Conservation (phyloP, 2,113 vertebrate species). For the Alethe diademata region DNA sequence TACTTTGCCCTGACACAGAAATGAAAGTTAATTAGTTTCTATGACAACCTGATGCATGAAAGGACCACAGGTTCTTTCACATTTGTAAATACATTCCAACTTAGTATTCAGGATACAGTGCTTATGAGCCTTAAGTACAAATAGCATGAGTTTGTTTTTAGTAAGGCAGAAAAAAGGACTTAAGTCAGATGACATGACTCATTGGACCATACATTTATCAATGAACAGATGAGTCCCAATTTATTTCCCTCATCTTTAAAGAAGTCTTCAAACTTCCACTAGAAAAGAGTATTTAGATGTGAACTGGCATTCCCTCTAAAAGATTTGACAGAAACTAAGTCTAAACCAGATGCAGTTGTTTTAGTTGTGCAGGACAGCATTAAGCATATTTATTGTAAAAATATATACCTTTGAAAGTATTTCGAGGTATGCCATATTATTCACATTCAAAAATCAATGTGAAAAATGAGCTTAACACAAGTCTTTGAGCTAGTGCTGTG, state of each 20-base stretch:
- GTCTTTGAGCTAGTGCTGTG: neutral
- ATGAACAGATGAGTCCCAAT: conserved; percentile 39
- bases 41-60: conserved; percentile 77
- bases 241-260: conserved; percentile 17
- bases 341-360: neutral
- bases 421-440: neutral
- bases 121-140: conserved; percentile 68
- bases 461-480: neutral
- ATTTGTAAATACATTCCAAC: conserved; percentile 72
- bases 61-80: conserved; percentile 70
- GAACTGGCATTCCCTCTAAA: neutral
- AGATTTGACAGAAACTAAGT: neutral
- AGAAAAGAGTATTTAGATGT: neutral
- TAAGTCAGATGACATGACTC: conserved; percentile 62
- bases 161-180: conserved; percentile 60
- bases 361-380: neutral
- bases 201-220: conserved; percentile 39
- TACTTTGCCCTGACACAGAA: conserved; percentile 72
- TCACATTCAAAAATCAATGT: neutral
- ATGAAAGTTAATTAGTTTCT: conserved; percentile 83
- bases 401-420: neutral
- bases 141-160: conserved; percentile 70
- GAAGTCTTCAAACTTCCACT: conserved; percentile 31
- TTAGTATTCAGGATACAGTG: conserved; percentile 69
- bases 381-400: neutral